Base-by-base conservation (phyloP, 2,888 invertebrate genomes). In the Apodemia zela region DNA sequence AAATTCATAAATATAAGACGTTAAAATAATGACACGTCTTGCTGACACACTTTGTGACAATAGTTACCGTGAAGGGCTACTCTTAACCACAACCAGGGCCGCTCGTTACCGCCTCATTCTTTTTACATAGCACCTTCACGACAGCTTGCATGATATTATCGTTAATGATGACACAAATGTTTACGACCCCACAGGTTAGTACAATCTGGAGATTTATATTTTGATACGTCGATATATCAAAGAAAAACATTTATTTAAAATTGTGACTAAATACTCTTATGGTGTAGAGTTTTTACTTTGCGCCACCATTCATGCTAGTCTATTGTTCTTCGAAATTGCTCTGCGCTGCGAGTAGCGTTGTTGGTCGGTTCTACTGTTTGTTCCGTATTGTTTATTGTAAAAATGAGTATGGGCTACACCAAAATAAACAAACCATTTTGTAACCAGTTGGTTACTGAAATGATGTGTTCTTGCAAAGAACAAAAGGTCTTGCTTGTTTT, bases 261-360 rank as follows among this genome's bases (percentile, higher is more conserved):
- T 45, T 45, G 45, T 45, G 45, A 42, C 42, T 15, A 6, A 45
- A 45, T 45, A 6, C 45, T 45, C 45, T 45, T 45, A n/a, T 85
- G 84, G 85, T 85, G 86, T 87, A 86, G 85, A 85, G 76, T 87
- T 87, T 87, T 87, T 87, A 85, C 84, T 87, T 85, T 80, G 80
- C 82, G 79, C 80, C 76, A 79, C 82, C 77, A 87, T 89, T 87
- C 87, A 88, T 82, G 79, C 81, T 78, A 76, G 83, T 81, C 85
- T 84, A 89, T 89, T 89, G 87, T 89, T 89, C 85, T 87, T 85
- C 78, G 82, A 86, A 89, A 89, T 88, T 89, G 87, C 87, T 86
- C 84, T 82, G 79, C 80, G 82, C 77, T 75, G 81, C 81, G 82
- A 83, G 87, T 82, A 82, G 81, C 80, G 82, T 81, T 83, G 82